These are phyloP conservation scores for Ptychadena robeensis DNA, from an alignment of 2,797 vertebrate genomes.

Conservation along the genomic window DNA sequence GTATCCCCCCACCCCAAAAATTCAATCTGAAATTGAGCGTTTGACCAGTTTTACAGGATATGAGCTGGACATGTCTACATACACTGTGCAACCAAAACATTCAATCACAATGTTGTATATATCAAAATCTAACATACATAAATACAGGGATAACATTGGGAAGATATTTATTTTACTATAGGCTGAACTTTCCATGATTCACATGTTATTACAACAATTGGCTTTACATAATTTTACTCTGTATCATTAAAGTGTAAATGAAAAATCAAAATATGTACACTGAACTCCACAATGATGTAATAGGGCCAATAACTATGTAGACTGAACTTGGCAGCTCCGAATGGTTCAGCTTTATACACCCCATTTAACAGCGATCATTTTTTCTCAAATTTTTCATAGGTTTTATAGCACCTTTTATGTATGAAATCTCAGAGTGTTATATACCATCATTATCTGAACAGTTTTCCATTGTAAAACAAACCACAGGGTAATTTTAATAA, in stretches of 20 bases:
- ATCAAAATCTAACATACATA: background rate
- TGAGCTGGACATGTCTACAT: background rate
- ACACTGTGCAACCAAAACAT: background rate
- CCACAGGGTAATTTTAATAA: conserved; percentile 51
- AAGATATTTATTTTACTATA: background rate
- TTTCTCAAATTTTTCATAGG: conserved; percentile 17
- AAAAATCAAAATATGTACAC: conserved; percentile 23
- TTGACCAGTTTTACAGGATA: no score
- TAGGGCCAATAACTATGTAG: conserved; percentile 7
- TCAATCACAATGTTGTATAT: background rate
- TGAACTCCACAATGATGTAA: conserved; percentile 32
- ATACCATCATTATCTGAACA: conserved; percentile 37
- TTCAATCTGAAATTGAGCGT: no score
- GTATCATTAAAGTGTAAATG: conserved; percentile 33
- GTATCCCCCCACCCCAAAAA: no score
- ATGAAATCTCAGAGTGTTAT: conserved; percentile 14
- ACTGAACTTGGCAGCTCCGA: conserved; percentile 5
- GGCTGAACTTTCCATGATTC: conserved; percentile 7
- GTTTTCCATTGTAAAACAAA: conserved; percentile 52
- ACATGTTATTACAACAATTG: conserved; percentile 3
- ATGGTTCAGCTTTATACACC: conserved; percentile 14
- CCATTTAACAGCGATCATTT: conserved; percentile 27
- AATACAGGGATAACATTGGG: background rate
- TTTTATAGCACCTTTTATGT: conserved; percentile 18
- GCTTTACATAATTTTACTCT: conserved; percentile 24